Conservation (phyloP, 1,140 invertebrate species). For the Tribolium castaneum region DNA sequence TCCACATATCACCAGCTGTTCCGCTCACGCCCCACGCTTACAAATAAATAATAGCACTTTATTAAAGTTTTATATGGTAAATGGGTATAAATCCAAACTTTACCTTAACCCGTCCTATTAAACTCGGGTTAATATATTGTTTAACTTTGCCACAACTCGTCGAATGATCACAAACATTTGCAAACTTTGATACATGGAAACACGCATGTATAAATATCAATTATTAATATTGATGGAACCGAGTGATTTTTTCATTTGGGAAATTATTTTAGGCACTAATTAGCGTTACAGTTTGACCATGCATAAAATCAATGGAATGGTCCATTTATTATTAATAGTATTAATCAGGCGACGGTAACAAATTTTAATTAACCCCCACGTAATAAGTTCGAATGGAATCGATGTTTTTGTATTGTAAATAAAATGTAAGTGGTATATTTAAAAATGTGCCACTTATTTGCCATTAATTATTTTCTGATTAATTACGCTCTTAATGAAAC, state of each 20-base stretch:
- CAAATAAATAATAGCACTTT: conserved; percentile 43
- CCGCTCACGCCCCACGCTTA: conserved; percentile 25
- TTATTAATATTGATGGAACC: background rate
- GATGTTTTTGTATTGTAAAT: background rate
- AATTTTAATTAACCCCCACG: conserved; percentile 18
- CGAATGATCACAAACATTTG: background rate
- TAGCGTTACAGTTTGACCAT: background rate
- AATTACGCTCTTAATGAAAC: conserved; percentile 18
- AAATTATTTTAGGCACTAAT: background rate
- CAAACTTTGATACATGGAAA: background rate
- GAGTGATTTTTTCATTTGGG: background rate
- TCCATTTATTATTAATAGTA: conserved; percentile 5
- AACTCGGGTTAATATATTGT: background rate
- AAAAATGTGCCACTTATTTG: background rate
- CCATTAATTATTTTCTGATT: conserved; percentile 22
- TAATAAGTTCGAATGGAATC: conserved; percentile 8
- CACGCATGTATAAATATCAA: background rate
- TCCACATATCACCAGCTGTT: conserved; percentile 41
- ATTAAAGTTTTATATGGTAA: conserved; percentile 35
- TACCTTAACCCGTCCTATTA: conserved; percentile 30
- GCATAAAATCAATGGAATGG: conserved; percentile 7
- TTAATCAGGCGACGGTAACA: background rate
- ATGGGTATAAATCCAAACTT: conserved; percentile 26
- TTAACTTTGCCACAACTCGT: background rate
- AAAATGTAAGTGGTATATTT: background rate